Evolutionary conservation across 1,140 invertebrate genomes (phyloP).

Genomic region (Tyrophagus putrescentiae): DNA sequence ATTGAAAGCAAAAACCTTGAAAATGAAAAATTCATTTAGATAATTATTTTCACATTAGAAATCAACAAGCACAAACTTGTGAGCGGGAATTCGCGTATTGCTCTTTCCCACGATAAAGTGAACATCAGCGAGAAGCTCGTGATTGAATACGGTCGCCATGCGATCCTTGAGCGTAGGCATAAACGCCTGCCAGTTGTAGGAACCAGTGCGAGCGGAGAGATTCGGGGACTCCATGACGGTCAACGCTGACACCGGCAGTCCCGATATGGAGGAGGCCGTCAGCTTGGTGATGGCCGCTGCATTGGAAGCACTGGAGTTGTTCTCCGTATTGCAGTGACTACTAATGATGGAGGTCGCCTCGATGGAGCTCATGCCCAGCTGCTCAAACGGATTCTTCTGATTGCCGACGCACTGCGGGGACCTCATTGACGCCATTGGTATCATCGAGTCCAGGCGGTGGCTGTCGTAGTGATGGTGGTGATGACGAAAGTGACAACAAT

Average conservation of each 20-base stretch:
- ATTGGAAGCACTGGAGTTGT: background rate
- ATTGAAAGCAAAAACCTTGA: conserved; percentile 43
- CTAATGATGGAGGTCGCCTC: conserved; percentile 6
- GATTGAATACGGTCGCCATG: conserved; percentile 61
- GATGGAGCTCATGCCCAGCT: background rate
- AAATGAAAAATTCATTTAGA: background rate
- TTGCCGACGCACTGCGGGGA: background rate
- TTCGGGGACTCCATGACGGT: conserved; percentile 14
- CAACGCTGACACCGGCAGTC: conserved; percentile 6
- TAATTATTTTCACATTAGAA: background rate
- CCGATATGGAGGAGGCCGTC: conserved; percentile 2
- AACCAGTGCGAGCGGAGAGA: background rate
- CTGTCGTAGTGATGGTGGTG: background rate
- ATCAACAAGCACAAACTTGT: conserved; percentile 71
- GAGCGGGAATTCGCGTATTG: conserved; percentile 58
- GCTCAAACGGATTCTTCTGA: background rate
- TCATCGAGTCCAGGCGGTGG: background rate
- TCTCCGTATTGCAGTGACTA: background rate
- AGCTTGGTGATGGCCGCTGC: background rate
- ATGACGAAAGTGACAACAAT: conserved; percentile 1
- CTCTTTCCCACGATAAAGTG: conserved; percentile 56
- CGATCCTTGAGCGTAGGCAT: conserved; percentile 59
- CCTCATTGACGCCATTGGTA: background rate
- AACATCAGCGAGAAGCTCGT: conserved; percentile 62
- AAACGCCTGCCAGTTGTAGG: conserved; percentile 37